Percentiles rank a stretch among this genome's conserved stretches.
These are phyloP conservation scores for Syngnathus acus DNA, from an alignment of 2,797 vertebrate genomes.

Conservation along the genomic window DNA sequence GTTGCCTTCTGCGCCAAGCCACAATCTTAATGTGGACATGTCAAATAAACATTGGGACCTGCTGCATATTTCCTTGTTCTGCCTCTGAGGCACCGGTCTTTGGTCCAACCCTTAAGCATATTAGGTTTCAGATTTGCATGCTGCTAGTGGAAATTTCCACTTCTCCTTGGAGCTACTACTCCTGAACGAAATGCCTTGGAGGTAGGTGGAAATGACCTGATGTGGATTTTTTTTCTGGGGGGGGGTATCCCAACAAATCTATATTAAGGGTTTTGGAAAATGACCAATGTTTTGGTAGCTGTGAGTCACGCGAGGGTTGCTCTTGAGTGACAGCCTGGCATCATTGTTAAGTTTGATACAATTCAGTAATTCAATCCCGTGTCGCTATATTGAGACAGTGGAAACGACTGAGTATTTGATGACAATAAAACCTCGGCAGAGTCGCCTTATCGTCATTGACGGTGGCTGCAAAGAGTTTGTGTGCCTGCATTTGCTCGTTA, in stretches of 20 bases:
- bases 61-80: slow-evolving; percentile 22
- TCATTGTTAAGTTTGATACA: not conserved
- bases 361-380: not conserved
- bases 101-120: slow-evolving; percentile 63
- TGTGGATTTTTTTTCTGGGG: not conserved
- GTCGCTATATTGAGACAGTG: slow-evolving; percentile 2
- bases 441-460: not conserved
- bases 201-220: slow-evolving; percentile 20
- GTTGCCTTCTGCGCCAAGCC: not conserved
- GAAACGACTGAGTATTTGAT: not conserved
- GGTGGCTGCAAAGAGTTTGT: not conserved
- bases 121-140: slow-evolving; percentile 71
- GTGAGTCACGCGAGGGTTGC: not conserved
- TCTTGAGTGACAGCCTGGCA: not conserved
- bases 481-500: not conserved
- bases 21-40: slow-evolving; percentile 11
- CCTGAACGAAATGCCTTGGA: slow-evolving; percentile 42
- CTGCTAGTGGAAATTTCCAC: slow-evolving; percentile 77
- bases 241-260: too few relatives aligned
- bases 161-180: slow-evolving; percentile 48
- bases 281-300: not conserved
- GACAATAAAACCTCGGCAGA: not conserved
- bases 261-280: not conserved
- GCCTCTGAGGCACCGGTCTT: slow-evolving; percentile 45
- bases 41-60: slow-evolving; percentile 13